A percentile compares a stretch with the other conserved stretches of the same genome.
Conservation (phyloP, 2,797 vertebrate species). For the Rhinoraja longicauda region DNA sequence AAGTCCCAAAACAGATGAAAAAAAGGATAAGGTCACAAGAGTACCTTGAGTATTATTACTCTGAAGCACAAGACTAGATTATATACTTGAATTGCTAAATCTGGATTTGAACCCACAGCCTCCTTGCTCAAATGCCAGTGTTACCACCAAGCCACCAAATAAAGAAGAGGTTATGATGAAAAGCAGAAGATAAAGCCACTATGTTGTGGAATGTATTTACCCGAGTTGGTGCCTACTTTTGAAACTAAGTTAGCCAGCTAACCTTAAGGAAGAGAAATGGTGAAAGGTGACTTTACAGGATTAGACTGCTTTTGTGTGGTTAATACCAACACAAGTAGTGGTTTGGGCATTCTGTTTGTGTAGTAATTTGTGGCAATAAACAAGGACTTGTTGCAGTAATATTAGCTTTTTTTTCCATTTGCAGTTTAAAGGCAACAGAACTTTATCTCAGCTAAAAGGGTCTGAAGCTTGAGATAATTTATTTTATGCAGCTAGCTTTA, state of each 20-base stretch:
- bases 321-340: neutral
- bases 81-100: neutral
- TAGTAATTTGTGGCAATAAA: slow-evolving; percentile 16
- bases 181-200: neutral
- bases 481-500: neutral
- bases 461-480: neutral
- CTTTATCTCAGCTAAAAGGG: neutral
- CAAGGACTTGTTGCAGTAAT: neutral
- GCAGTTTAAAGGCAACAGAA: neutral
- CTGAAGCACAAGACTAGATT: neutral
- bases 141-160: neutral
- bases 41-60: neutral
- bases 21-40: neutral
- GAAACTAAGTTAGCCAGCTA: neutral
- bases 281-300: neutral
- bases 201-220: neutral
- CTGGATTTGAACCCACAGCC: neutral
- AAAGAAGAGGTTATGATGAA: neutral
- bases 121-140: neutral
- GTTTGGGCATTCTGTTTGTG: neutral
- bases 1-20: too few species aligned
- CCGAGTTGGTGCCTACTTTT: neutral
- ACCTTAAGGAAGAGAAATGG: neutral
- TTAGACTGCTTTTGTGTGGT: neutral
- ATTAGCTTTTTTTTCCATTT: neutral